Evolutionary conservation across 2,888 invertebrate species (phyloP).

Genomic region (Synanthedon tipuliformis): DNA sequence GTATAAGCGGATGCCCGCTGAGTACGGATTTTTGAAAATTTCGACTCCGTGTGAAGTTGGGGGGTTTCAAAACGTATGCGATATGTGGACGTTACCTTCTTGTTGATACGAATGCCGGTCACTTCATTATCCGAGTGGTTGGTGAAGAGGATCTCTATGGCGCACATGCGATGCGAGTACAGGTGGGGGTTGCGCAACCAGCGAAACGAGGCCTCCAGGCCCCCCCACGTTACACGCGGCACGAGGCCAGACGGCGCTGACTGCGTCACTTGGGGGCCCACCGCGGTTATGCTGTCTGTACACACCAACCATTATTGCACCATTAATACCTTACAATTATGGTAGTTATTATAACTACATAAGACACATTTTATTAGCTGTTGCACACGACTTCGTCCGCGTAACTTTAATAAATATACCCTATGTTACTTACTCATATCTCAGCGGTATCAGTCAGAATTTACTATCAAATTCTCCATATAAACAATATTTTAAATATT

Average conservation of each 20-base stretch:
- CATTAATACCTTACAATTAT: no score
- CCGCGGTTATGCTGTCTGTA: slow-evolving; percentile 62
- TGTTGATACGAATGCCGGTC: slow-evolving; percentile 76
- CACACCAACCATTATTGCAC: background rate
- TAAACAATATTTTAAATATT: background rate
- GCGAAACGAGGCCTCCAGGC: slow-evolving; percentile 70
- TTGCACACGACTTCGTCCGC: no score
- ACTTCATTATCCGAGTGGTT: slow-evolving; percentile 78
- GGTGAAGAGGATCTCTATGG: slow-evolving; percentile 81
- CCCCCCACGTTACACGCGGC: slow-evolving; percentile 78
- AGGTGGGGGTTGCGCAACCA: slow-evolving; percentile 86
- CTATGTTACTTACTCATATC: no score
- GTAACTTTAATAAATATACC: no score
- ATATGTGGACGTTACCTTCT: slow-evolving; percentile 68
- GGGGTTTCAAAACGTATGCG: slow-evolving; percentile 2
- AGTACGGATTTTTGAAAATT: no score
- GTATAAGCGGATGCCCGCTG: no score
- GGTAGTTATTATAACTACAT: no score
- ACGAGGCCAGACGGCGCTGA: slow-evolving; percentile 73
- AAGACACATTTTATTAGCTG: no score
- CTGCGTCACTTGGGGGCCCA: slow-evolving; percentile 72
- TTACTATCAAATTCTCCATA: background rate
- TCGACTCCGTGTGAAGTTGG: no score
- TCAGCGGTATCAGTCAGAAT: no score
- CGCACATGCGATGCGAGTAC: slow-evolving; percentile 84